Evolutionary conservation across 2,888 invertebrate genomes (phyloP), one percentile per base, ranked within the genome.

Genomic region (Nomada ruficornis): DNA sequence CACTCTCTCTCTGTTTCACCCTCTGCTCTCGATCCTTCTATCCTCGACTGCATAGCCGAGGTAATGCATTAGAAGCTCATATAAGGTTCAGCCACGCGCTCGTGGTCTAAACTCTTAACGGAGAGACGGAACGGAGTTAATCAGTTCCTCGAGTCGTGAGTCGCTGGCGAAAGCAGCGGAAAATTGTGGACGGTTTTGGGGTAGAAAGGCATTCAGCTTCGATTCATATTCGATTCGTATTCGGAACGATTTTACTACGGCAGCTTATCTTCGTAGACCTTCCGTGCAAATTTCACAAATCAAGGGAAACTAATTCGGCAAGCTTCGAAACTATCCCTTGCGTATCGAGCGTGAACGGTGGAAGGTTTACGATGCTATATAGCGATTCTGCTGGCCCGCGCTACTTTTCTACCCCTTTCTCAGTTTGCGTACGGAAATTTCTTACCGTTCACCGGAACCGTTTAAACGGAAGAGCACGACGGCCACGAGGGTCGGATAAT

Each of bases 1-100:
- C 62, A 59, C 68, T 55, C 59, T 23, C 68, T 63, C 74, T 44
- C 36, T 70, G 74, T 76, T 57, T 44, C 69, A 36, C 23, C 11
- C 47, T 18, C 50, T 18, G 60, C 42, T 7, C 13, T 26, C 60
- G 26, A 44, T 26, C 68, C 63, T 71, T 80, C 80, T 63, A 76
- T 68, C 69, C 57, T 68, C 54, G 44, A 42, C 50, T 13, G 72
- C 80, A 87, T 80, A 75, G 76, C 68, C 85, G 57, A 77, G 87
- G 89, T 90, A 93, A 93, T 93, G 93, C 92, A 93, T 93, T 90
- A 89, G 91, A 91, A 90, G 91, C 92, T 93, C 92, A 91, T 91
- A 91, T 92, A 92, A 92, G 91, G 86, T 86, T 87, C 84, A 89
- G 87, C 85, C 87, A 85, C 88, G 86, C 77, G 77, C 77, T 69